Percentiles rank a stretch among this genome's conserved stretches.
These are phyloP conservation scores for Phylloscopus trochiloides DNA, from an alignment of 2,113 vertebrate species.

Conservation along the genomic window DNA sequence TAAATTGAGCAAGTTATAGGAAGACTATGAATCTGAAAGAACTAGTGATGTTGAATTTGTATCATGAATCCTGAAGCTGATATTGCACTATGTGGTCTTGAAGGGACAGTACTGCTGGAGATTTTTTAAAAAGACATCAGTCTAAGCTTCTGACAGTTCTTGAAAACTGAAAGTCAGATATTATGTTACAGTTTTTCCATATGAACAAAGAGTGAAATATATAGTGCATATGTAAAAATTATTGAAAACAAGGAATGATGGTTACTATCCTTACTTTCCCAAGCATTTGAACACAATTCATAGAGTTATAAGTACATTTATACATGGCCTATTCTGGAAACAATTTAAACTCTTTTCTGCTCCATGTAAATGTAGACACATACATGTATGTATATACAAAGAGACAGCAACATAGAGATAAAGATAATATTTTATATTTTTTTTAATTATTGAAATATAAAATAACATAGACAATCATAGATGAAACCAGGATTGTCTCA, in stretches of 20 bases:
- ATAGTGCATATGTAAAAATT: neutral
- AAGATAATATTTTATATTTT: neutral
- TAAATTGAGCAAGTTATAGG: neutral
- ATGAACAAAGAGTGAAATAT: neutral
- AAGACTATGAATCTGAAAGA: neutral
- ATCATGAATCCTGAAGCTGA: neutral
- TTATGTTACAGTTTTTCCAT: neutral
- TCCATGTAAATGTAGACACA: neutral
- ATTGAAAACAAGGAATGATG: neutral
- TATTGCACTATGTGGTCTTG: neutral
- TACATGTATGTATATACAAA: neutral
- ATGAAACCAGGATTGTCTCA: neutral
- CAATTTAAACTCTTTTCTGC: neutral
- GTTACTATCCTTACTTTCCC: neutral
- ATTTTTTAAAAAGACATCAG: neutral
- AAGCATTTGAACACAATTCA: neutral
- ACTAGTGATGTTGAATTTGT: neutral
- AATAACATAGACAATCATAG: neutral
- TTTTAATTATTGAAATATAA: neutral
- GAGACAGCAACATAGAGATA: neutral
- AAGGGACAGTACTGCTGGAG: neutral
- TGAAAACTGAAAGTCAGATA: neutral
- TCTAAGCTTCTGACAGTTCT: neutral
- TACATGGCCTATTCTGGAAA: neutral
- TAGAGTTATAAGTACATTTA: neutral